Evolutionary conservation across 2,888 invertebrate genomes (phyloP), one percentile per base, ranked within the genome.

Genomic region (Drepana falcataria): DNA sequence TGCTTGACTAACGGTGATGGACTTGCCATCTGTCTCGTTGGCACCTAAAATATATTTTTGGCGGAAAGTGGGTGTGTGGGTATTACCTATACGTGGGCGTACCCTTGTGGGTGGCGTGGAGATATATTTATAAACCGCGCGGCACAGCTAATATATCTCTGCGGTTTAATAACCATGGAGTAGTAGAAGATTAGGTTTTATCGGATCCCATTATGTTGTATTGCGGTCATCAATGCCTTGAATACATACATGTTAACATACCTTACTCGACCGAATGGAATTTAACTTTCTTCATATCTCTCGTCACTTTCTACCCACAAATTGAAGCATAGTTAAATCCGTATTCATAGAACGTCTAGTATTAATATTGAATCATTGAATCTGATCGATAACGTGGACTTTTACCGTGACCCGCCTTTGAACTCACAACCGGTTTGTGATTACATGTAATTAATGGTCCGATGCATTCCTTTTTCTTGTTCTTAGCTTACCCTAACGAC

Each of bases 381-480:
- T 55, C 55, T 57, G 53, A 60, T 65, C 59, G 60, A 62, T 67
- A 58, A 54, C 54, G 59, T 64, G 56, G 61, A 63, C 60, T 60
- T 59, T 59, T 65, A 59, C 60, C 48, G 54, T 54, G 66, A 65
- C 66, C 57, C 54, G 57, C 34, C 53, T 53, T 51, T 68, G 66
- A 69, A 66, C 65, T 61, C 57, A 52, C 44, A 53, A 52, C 65
- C 64, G 67, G 65, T 68, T 71, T 68, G 58, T 59, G 66, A 69
- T 67, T 67, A 63, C 68, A 64, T 66, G 61, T 68, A 63, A 67
- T 71, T 65, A 66, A 66, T 69, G 35, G 51, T 60, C 54, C 59
- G 52, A 51, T 55, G 51, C 21, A 47, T 47, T 37, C 40, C 51
- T 7, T 37, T 52, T 35, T 52, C 33, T 52, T 33, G 6, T 35